Conservation (phyloP, 2,797 vertebrate genomes). For the Acipenser ruthenus region DNA sequence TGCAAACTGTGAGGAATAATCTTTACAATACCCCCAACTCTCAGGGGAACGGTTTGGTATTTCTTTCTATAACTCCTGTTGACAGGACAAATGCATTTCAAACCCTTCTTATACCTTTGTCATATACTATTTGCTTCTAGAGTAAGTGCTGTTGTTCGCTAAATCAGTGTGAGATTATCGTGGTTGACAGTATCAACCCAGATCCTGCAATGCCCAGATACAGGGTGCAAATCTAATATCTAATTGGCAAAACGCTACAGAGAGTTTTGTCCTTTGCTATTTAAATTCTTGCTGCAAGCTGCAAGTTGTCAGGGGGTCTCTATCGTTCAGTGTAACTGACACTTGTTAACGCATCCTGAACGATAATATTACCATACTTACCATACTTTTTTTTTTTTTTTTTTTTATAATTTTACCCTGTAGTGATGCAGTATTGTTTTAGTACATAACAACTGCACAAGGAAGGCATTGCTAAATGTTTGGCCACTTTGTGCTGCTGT, state of each 20-base stretch:
- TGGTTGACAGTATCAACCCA: slow-evolving; percentile 26
- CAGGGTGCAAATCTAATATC: slow-evolving; percentile 9
- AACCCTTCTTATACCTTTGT: slow-evolving; percentile 23
- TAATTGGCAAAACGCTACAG: slow-evolving; percentile 21
- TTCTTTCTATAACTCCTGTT: slow-evolving; percentile 47
- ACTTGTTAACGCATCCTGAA: slow-evolving; percentile 29
- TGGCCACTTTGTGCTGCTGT: background rate
- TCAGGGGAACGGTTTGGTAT: slow-evolving; percentile 35
- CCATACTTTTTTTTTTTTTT: too few species aligned
- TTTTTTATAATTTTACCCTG: background rate
- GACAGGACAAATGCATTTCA: slow-evolving; percentile 49
- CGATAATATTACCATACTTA: slow-evolving; percentile 29
- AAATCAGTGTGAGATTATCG: slow-evolving; percentile 29
- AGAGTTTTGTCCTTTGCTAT: slow-evolving; percentile 34
- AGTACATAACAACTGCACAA: background rate
- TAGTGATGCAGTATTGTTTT: background rate
- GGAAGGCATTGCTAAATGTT: background rate
- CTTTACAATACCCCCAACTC: slow-evolving; percentile 13
- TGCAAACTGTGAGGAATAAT: slow-evolving; percentile 35
- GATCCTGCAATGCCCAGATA: slow-evolving; percentile 17
- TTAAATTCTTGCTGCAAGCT: slow-evolving; percentile 35
- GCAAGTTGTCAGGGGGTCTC: slow-evolving; percentile 43
- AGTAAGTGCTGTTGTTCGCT: slow-evolving; percentile 21
- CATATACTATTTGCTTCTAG: slow-evolving; percentile 21
- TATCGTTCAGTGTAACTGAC: slow-evolving; percentile 34